Conservation (phyloP, 2,113 vertebrate species). For the Corythornis vintsioides region DNA sequence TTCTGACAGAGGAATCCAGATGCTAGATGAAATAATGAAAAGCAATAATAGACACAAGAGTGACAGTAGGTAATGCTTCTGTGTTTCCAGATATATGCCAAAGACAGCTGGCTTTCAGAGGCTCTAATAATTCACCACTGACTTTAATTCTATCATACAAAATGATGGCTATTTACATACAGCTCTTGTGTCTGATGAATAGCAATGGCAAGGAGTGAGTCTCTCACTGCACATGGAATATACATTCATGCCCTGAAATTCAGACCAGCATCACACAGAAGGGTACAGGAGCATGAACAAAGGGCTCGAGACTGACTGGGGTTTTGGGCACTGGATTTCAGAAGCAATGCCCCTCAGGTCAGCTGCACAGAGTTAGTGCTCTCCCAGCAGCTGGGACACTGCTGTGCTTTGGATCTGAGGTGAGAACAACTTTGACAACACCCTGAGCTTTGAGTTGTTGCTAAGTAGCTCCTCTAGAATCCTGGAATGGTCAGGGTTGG, state of each 20-base stretch:
- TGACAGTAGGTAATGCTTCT: background rate
- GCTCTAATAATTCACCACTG: background rate
- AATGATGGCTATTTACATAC: background rate
- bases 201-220: background rate
- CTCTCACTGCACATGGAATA: background rate
- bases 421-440: background rate
- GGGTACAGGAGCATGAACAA: background rate
- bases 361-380: background rate
- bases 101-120: background rate
- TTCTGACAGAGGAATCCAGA: background rate
- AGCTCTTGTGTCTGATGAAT: background rate
- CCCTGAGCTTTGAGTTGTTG: background rate
- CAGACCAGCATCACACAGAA: background rate
- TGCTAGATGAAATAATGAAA: constrained; percentile 2
- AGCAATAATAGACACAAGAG: background rate
- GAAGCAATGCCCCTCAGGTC: background rate
- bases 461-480: background rate
- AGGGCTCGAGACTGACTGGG: background rate
- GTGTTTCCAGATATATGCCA: background rate
- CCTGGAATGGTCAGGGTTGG: too few species aligned
- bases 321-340: background rate
- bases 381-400: too few species aligned
- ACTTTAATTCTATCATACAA: background rate
- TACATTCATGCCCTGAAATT: background rate
- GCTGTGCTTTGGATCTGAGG: background rate